Percentiles rank a stretch among this genome's conserved stretches.
Conservation (phyloP, 2,888 invertebrate genomes). For the Cloeon dipterum region DNA sequence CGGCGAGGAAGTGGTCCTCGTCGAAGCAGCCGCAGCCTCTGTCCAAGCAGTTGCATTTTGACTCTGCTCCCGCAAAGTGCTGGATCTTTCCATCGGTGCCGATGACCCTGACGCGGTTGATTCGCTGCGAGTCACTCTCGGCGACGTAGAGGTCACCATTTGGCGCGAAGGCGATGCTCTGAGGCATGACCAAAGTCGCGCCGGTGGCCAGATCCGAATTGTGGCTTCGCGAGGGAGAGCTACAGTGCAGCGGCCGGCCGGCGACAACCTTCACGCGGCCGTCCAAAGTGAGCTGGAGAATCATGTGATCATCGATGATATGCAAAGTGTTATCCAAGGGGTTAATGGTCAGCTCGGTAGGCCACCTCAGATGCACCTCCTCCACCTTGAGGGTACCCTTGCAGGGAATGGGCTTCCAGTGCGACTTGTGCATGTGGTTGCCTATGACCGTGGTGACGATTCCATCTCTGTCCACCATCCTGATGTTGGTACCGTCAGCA, state of each 20-base stretch:
- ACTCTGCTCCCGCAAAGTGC: constrained; percentile 84
- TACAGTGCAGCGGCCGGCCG: constrained; percentile 81
- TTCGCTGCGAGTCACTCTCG: constrained; percentile 85
- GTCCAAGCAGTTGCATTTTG: constrained; percentile 81
- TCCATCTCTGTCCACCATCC: constrained; percentile 81
- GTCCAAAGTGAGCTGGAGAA: constrained; percentile 74
- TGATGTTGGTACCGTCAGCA: constrained; percentile 84
- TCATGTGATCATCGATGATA: constrained; percentile 92
- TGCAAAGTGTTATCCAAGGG: constrained; percentile 86
- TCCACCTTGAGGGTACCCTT: constrained; percentile 79
- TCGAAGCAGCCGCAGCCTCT: constrained; percentile 82
- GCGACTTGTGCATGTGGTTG: constrained; percentile 78
- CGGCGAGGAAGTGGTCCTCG: constrained; percentile 73
- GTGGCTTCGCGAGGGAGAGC: constrained; percentile 52
- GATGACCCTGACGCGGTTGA: constrained; percentile 74
- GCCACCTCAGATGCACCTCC: constrained; percentile 77
- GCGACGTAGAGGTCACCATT: constrained; percentile 84
- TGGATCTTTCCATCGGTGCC: constrained; percentile 84
- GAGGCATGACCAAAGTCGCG: constrained; percentile 77
- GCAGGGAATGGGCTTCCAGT: constrained; percentile 84
- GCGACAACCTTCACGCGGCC: constrained; percentile 81
- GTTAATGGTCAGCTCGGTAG: constrained; percentile 83
- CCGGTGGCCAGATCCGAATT: constrained; percentile 77
- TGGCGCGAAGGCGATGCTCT: constrained; percentile 82
- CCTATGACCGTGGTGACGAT: constrained; percentile 82